Percentiles rank a stretch among this genome's conserved stretches.
These are phyloP conservation scores for Microvelia longipes DNA, from an alignment of 1,140 invertebrate genomes.

Conservation along the genomic window DNA sequence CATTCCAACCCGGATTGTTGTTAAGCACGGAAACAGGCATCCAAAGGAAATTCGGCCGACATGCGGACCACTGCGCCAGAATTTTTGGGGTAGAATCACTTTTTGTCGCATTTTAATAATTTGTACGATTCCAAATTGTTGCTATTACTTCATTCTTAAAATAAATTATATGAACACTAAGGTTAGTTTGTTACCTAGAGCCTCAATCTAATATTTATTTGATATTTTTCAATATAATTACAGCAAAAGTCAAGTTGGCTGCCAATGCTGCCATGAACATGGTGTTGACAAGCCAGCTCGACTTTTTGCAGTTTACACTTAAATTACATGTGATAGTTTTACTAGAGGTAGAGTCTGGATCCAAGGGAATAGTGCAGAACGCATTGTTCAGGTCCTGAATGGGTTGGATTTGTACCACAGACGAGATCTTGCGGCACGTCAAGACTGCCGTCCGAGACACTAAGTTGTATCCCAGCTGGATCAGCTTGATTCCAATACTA, in stretches of 20 bases:
- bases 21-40: too few relatives aligned
- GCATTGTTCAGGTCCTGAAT: background rate
- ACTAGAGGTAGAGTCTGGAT: background rate
- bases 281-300: background rate
- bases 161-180: too few relatives aligned
- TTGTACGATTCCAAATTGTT: too few relatives aligned
- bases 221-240: background rate
- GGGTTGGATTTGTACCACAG: background rate
- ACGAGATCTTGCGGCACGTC: background rate
- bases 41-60: too few relatives aligned
- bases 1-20: too few relatives aligned
- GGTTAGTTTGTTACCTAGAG: too few relatives aligned
- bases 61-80: too few relatives aligned
- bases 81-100: too few relatives aligned
- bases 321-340: background rate
- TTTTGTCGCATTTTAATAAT: too few relatives aligned
- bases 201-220: constrained; percentile 8
- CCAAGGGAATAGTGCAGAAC: background rate
- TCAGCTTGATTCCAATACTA: background rate
- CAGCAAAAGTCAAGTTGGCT: background rate
- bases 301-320: background rate
- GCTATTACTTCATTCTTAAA: too few relatives aligned
- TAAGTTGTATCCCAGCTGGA: background rate
- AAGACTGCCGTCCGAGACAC: background rate
- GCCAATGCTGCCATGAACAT: background rate